These are phyloP conservation scores for Plectrocnemia conspersa DNA, from an alignment of 1,140 invertebrate species.

Conservation along the genomic window DNA sequence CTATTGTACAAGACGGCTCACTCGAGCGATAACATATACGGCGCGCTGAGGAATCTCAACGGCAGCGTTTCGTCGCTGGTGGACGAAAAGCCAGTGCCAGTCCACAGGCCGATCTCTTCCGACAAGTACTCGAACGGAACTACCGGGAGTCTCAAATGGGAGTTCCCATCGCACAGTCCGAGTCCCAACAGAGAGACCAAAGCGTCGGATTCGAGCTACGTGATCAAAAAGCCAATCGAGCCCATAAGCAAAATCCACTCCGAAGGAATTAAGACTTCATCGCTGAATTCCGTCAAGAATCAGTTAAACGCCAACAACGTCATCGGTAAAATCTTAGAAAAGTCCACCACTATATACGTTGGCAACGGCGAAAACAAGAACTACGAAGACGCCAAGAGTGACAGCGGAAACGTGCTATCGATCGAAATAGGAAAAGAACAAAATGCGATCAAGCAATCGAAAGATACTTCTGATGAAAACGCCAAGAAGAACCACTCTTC, in stretches of 20 bases:
- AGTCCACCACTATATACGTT: conserved; percentile 48
- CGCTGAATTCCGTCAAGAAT: conserved; percentile 35
- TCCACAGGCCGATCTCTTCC: conserved; percentile 42
- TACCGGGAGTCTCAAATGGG: conserved; percentile 40
- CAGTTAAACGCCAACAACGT: conserved; percentile 50
- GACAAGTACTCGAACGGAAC: conserved; percentile 42
- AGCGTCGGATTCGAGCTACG: conserved; percentile 36
- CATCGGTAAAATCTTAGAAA: conserved; percentile 50
- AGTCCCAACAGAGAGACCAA: conserved; percentile 47
- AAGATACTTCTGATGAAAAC: background rate
- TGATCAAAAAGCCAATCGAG: conserved; percentile 47
- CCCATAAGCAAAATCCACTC: conserved; percentile 37
- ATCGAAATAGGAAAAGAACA: conserved; percentile 42
- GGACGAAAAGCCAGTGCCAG: conserved; percentile 46
- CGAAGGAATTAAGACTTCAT: conserved; percentile 9
- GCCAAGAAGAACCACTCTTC: background rate
- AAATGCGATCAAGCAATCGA: conserved; percentile 3
- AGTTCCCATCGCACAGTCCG: conserved; percentile 41
- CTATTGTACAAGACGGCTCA: conserved; percentile 37
- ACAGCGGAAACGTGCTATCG: conserved; percentile 40
- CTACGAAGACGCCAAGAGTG: conserved; percentile 34
- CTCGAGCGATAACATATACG: conserved; percentile 45
- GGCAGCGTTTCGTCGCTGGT: conserved; percentile 35
- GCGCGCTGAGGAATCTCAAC: conserved; percentile 45
- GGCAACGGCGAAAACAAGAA: conserved; percentile 45